Percentiles rank a stretch among this genome's conserved stretches.
Conservation (phyloP, 2,797 vertebrate genomes). For the Lutra lutra region DNA sequence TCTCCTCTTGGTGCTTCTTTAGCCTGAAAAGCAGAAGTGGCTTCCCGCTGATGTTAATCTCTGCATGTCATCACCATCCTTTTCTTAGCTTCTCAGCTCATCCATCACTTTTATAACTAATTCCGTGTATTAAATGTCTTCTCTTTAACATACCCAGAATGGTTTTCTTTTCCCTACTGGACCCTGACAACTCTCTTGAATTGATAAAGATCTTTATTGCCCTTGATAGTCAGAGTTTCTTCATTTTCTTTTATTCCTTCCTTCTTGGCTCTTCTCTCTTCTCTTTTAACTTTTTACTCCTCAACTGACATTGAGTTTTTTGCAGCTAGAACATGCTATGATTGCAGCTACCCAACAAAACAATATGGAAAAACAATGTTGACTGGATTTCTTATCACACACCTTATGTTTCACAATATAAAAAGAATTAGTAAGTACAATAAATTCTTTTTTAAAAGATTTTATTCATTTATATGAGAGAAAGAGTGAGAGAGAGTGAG, state of each 20-base stretch:
- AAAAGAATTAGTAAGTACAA: neutral
- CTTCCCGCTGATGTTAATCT: neutral
- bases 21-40: neutral
- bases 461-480: neutral
- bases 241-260: neutral
- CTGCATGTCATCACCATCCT: neutral
- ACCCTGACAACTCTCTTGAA: neutral
- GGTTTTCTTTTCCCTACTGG: neutral
- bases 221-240: neutral
- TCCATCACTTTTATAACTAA: neutral
- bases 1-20: neutral
- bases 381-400: neutral
- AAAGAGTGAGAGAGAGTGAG: rapidly evolving
- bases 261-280: neutral
- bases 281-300: neutral
- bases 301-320: neutral
- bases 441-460: neutral
- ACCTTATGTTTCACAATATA: neutral
- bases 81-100: neutral
- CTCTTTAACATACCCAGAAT: neutral
- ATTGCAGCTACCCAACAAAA: neutral
- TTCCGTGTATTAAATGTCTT: neutral
- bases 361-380: neutral
- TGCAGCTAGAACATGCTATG: neutral
- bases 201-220: neutral